Base-by-base conservation (phyloP, 2,888 invertebrate species). In the Microctonus hyperodae region DNA sequence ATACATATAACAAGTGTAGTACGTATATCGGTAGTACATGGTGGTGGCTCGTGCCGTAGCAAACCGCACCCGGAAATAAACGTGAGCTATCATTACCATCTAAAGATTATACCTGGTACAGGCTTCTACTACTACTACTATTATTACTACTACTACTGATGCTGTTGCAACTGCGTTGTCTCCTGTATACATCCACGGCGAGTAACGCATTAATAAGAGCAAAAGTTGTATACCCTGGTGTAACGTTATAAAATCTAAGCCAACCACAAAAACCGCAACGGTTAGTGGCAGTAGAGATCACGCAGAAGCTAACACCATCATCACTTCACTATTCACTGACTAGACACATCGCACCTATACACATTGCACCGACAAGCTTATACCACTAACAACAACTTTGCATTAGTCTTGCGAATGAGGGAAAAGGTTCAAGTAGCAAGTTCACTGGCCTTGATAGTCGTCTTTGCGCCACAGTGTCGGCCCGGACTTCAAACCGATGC, bases 1-100 rank as follows among this genome's bases (percentile, higher is more conserved):
- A 33, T 53, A 62, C 23, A 53, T 37, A 16, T 20, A 3, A 56
- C 16, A 59, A 53, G 35, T 57, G 10, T 31, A 31, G 10, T 50
- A 50, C 48, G 48, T 22, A 57, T 57, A 40, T 28, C 5, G 37
- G 37, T 37, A 37, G 25, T 44, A 59, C 59, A 40, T 40, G 58
- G 33, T 44, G 60, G 56, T 60, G 73, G 69, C 79, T 79, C 79
- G 79, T 78, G 77, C 78, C 78, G 74, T 62, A 73, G 69, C 69
- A 65, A 68, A 76, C 78, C 75, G 73, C 78, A 77, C 75, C 76
- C 76, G 79, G 79, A 79, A 79, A 79, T 76, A 76, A 76, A 76
- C 68, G 71, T 53, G 74, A 75, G 75, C 75, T 78, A 77, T 78
- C 78, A 78, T 78, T 76, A 79, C 72, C 73, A 75, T 77, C 72